A percentile compares a stretch with the other conserved stretches of the same genome.
Evolutionary conservation across 2,888 invertebrate species (phyloP).

Genomic region (Trisateles emortualis): DNA sequence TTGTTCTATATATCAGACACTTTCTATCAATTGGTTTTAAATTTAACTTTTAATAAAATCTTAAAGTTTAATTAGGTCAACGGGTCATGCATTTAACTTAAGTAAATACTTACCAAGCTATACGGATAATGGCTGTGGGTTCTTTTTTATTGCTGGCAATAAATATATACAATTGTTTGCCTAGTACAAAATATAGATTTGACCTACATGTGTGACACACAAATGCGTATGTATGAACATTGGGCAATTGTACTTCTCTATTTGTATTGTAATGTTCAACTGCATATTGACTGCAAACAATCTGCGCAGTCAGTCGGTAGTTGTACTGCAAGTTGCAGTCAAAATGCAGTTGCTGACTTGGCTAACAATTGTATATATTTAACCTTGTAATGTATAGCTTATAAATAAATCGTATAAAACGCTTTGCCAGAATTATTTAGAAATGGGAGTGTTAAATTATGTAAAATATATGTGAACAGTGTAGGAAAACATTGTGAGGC

Average conservation of each 20-base stretch:
- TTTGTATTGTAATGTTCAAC: no score
- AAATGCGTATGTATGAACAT: no score
- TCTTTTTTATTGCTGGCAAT: conserved; percentile 21
- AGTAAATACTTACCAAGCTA: conserved; percentile 29
- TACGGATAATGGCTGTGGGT: conserved; percentile 43
- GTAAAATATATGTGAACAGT: no score
- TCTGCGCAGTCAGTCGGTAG: no score
- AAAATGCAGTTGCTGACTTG: no score
- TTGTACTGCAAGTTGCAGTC: no score
- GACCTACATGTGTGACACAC: background rate
- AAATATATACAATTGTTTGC: background rate
- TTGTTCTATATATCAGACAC: background rate
- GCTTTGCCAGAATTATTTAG: conserved; percentile 11
- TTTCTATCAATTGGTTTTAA: background rate
- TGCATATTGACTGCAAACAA: no score
- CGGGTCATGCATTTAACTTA: conserved; percentile 22
- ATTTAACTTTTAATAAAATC: background rate
- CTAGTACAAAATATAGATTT: background rate
- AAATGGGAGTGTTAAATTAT: background rate
- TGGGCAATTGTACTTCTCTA: no score
- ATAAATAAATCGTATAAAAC: conserved; percentile 13
- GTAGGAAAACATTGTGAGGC: no score
- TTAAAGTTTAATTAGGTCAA: conserved; percentile 10
- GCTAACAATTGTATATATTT: conserved; percentile 9
- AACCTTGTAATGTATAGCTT: conserved; percentile 14